Percentiles rank a stretch among this genome's conserved stretches.
phyloP scores from a whole-genome alignment of 2,797 vertebrate genomes.

The Dermochelys coriacea region DNA sequence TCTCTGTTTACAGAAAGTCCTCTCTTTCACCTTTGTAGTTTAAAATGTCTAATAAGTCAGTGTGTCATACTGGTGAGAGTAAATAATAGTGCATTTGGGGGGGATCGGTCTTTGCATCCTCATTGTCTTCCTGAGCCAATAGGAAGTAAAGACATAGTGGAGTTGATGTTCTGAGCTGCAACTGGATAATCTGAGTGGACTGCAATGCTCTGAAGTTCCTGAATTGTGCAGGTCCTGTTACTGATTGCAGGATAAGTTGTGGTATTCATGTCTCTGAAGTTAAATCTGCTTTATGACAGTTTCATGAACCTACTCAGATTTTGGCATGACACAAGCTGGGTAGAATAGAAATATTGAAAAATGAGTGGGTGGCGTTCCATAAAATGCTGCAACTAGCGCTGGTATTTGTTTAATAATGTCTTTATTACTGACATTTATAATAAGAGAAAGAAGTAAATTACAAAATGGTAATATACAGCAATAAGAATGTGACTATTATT shows the following conservation, averaged over 20 bases:
- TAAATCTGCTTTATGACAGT: no score
- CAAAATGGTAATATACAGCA: background rate
- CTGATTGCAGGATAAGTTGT: no score
- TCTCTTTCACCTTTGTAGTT: background rate
- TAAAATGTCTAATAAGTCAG: no score
- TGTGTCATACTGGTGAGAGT: no score
- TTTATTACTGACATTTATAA: background rate
- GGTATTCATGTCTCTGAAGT: background rate
- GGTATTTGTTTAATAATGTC: background rate
- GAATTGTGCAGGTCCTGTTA: no score
- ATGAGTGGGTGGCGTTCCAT: no score
- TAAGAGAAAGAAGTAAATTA: background rate
- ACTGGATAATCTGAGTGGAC: background rate
- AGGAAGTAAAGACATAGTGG: no score
- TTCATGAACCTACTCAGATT: background rate
- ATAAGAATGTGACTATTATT: background rate
- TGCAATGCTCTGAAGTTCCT: background rate
- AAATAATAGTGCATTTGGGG: no score
- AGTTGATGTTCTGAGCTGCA: background rate
- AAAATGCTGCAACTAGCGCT: background rate
- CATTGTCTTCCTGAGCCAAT: no score
- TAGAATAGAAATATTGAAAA: background rate
- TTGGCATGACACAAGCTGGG: background rate
- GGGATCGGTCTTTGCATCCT: no score
- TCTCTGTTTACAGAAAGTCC: background rate